phyloP scores from a whole-genome alignment of 2,797 vertebrate species.

The Uromys caudimaculatus region DNA sequence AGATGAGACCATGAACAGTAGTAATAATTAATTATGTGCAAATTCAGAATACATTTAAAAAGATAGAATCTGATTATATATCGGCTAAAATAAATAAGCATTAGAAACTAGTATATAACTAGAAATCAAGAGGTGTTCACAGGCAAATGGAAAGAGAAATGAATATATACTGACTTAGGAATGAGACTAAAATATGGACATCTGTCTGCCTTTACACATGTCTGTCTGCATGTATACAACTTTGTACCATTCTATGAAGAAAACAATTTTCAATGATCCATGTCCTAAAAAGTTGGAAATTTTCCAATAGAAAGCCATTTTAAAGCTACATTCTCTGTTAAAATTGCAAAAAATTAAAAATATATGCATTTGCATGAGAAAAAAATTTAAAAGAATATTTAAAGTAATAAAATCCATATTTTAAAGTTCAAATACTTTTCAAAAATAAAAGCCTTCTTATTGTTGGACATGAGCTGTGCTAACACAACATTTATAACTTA shows the following conservation, averaged over 20 bases:
- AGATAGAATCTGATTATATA: not conserved
- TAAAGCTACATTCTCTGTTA: not conserved
- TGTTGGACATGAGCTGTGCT: no score
- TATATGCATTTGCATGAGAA: not conserved
- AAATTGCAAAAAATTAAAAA: conserved; percentile 21
- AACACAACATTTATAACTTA: not conserved
- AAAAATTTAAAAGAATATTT: conserved; percentile 3
- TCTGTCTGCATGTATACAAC: not conserved
- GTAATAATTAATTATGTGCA: not conserved
- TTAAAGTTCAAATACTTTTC: conserved; percentile 12
- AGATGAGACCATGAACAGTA: not conserved
- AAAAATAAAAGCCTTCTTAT: not conserved
- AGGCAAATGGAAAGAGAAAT: not conserved
- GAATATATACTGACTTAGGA: not conserved
- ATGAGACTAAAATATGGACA: not conserved
- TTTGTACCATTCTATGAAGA: not conserved
- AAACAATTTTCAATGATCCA: not conserved
- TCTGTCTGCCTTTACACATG: not conserved
- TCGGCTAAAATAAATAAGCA: not conserved
- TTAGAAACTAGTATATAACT: not conserved
- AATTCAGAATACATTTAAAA: not conserved
- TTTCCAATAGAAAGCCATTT: not conserved
- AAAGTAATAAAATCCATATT: not conserved
- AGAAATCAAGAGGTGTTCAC: not conserved
- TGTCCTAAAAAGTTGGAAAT: conserved; percentile 5